These are phyloP conservation scores for Coregonus sp. DNA, from an alignment of 2,797 vertebrate genomes.

Conservation along the genomic window DNA sequence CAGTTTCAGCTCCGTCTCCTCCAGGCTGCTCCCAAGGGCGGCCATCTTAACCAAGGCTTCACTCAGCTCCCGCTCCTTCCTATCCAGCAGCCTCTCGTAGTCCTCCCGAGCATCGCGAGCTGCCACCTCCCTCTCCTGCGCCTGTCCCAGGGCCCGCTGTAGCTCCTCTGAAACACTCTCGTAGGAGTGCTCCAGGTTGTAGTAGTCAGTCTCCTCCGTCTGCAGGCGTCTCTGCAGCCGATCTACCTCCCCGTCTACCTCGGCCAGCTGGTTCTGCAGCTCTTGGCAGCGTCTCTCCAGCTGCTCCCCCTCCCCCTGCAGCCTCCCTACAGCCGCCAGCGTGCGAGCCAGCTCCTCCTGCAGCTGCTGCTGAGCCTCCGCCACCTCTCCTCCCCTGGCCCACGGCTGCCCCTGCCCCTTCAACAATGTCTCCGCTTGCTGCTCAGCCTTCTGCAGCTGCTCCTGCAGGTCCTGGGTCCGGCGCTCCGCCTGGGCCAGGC, in stretches of 20 bases:
- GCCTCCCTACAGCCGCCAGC: slow-evolving; percentile 77
- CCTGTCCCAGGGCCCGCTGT: slow-evolving; percentile 65
- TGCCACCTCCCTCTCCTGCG: slow-evolving; percentile 72
- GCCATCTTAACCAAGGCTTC: slow-evolving; percentile 87
- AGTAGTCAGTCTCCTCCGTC: slow-evolving; percentile 82
- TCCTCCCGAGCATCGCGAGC: slow-evolving; percentile 73
- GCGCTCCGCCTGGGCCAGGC: slow-evolving; percentile 82
- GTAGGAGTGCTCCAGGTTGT: slow-evolving; percentile 80
- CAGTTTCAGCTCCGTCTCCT: slow-evolving; percentile 83
- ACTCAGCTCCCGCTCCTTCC: slow-evolving; percentile 85
- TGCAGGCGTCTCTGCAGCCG: slow-evolving; percentile 79
- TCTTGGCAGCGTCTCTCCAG: slow-evolving; percentile 80
- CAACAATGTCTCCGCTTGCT: slow-evolving; percentile 77
- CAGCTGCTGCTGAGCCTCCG: slow-evolving; percentile 79
- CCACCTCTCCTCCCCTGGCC: slow-evolving; percentile 67
- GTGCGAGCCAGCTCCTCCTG: slow-evolving; percentile 82
- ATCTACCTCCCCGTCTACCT: slow-evolving; percentile 77
- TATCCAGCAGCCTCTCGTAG: slow-evolving; percentile 80
- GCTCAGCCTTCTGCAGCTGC: slow-evolving; percentile 76
- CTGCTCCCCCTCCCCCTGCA: slow-evolving; percentile 79
- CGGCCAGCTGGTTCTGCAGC: slow-evolving; percentile 80
- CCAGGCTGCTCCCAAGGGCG: slow-evolving; percentile 82
- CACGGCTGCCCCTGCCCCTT: slow-evolving; percentile 64
- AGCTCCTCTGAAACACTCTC: slow-evolving; percentile 81
- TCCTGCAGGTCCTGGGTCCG: slow-evolving; percentile 83